Conservation (phyloP, 2,888 invertebrate genomes). For the Lepidonotus clava region DNA sequence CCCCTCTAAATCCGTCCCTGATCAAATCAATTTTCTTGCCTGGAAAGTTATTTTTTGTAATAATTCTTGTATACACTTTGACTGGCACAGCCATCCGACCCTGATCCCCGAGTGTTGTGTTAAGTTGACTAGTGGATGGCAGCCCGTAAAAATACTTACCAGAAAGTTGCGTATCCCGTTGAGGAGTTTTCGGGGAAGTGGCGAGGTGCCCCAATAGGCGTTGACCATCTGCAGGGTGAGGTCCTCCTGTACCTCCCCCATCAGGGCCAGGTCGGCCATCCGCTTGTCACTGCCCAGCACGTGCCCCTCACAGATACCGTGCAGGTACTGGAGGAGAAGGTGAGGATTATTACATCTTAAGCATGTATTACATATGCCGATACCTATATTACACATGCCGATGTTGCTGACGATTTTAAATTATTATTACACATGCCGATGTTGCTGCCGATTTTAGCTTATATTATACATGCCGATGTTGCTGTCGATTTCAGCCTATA, state of each 20-base stretch:
- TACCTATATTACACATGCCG: not conserved
- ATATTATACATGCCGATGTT: not conserved
- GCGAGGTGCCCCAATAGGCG: conserved; percentile 63
- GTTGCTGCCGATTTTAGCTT: no score
- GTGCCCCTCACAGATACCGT: conserved; percentile 49
- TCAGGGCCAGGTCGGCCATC: conserved; percentile 69
- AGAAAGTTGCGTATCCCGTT: conserved; percentile 41
- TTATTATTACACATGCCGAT: not conserved
- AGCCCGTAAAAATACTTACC: conserved; percentile 53
- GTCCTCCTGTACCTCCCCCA: conserved; percentile 71
- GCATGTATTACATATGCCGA: not conserved
- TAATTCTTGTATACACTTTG: no score
- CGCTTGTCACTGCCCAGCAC: conserved; percentile 61
- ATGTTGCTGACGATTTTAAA: no score
- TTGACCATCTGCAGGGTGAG: conserved; percentile 67
- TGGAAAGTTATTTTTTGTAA: no score
- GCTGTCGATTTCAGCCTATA: not conserved
- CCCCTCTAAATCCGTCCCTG: no score
- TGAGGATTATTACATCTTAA: not conserved
- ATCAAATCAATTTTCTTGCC: no score
- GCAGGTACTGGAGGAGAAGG: conserved; percentile 46
- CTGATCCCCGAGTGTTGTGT: no score
- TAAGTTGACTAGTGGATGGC: no score
- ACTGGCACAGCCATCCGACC: no score
- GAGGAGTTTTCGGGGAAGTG: conserved; percentile 38